Base-by-base conservation (phyloP, 1,140 invertebrate genomes). In the Rhagoletis pomonella region DNA sequence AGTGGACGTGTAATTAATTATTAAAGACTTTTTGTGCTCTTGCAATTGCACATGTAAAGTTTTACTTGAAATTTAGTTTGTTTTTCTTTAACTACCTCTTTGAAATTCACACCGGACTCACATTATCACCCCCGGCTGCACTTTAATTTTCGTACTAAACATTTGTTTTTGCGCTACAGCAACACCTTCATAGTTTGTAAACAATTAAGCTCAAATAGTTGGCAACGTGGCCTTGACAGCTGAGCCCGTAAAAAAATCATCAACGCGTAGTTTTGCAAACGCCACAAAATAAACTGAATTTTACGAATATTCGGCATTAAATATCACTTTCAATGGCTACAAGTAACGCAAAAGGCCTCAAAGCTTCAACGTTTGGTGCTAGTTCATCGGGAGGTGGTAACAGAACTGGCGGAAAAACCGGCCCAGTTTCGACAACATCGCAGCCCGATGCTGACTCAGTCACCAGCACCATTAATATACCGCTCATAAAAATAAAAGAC, bases 401-500 rank as follows among this genome's bases (percentile, higher is more conserved):
- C n/a, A 86, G 85, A 86, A 39, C 65, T 14, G 81, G 62, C 55
- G 65, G 88, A 29, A 88, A 77, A 62, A 87, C 50, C 47, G 85
- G 87, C 64, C 85, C 73, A 58, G 67, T 85, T 42, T 44, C 86
- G 0, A 67, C 86, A 58, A 39, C 44, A 6, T 69, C 86, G 9
- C 89, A 88, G 6, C 50, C 47, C 2, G 85, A 88, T 19, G 87
- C 87, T 10, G 86, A 86, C 62, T 50, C 55, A 3, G 60, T 91
- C 50, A 89, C 93, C 42, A 88, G 94, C 19, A 89, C 87, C 10
- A 90, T 90, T 2, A 87, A 88, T n/a, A 95, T 94, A 88, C 93
- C 93, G n/a, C 88, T 94, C 0, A 93, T 93, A 86, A 90, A 91
- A 14, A 89, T 86, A 17, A 85, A 90, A 9, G 95, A 96, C 88